These are phyloP conservation scores for Holacanthus passer DNA, from an alignment of 2,113 vertebrate species.

Conservation along the genomic window DNA sequence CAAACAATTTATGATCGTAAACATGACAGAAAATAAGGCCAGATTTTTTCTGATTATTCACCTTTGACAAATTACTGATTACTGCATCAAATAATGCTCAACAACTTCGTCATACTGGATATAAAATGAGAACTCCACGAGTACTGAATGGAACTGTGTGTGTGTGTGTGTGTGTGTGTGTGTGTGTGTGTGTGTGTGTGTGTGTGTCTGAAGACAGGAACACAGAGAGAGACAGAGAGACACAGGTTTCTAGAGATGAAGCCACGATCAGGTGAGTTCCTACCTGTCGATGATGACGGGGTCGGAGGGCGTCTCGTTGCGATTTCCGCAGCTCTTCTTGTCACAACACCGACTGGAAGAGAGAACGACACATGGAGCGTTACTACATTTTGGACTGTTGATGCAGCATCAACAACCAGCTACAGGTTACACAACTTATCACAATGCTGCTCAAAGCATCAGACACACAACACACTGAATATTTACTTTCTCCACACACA, in stretches of 20 bases:
- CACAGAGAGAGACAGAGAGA: neutral
- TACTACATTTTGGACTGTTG: no score
- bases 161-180: no score
- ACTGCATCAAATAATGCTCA: no score
- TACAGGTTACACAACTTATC: no score
- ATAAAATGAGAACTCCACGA: neutral
- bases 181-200: neutral
- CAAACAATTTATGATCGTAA: neutral
- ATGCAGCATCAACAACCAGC: no score
- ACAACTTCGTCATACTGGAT: neutral
- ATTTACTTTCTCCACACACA: no score
- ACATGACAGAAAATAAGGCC: neutral
- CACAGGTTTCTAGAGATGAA: neutral
- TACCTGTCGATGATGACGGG: constrained; percentile 84
- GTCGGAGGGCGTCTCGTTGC: constrained; percentile 81
- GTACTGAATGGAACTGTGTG: neutral
- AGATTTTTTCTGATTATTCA: no score
- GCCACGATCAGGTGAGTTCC: constrained; percentile 59
- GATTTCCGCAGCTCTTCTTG: constrained; percentile 81
- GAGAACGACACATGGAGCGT: neutral
- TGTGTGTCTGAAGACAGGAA: neutral
- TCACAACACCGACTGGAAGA: constrained; percentile 77
- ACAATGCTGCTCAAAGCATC: no score
- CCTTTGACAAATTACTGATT: neutral
- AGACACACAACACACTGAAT: no score